Conservation (phyloP, 2,113 vertebrate species). For the Hymenochirus boettgeri region DNA sequence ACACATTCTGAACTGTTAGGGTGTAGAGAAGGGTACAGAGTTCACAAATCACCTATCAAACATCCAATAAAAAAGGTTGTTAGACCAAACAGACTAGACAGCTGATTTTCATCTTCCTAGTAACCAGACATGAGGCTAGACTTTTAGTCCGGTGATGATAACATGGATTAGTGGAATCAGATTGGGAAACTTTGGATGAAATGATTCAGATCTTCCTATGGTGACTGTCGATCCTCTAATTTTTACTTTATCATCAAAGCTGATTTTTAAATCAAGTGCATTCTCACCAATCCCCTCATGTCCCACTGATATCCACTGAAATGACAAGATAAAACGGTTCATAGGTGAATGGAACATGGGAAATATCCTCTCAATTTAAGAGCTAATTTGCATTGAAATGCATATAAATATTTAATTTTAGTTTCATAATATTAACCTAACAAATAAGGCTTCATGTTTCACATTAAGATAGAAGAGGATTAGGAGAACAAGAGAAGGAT, state of each 20-base stretch:
- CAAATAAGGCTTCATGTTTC: too few species aligned
- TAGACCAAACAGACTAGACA: constrained; percentile 47
- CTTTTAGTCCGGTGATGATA: constrained; percentile 42
- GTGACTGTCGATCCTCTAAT: constrained; percentile 34
- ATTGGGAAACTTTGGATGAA: constrained; percentile 32
- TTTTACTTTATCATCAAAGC: constrained; percentile 31
- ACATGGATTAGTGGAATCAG: constrained; percentile 48
- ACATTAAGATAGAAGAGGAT: too few species aligned
- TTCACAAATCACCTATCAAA: constrained; percentile 47
- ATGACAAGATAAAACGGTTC: too few species aligned
- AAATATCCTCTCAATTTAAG: too few species aligned
- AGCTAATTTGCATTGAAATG: too few species aligned
- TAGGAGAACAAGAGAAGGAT: too few species aligned
- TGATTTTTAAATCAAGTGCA: constrained; percentile 39
- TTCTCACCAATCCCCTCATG: constrained; percentile 20
- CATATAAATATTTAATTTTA: too few species aligned
- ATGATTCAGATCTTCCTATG: constrained; percentile 42
- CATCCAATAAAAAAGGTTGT: constrained; percentile 50
- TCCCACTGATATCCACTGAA: too few species aligned
- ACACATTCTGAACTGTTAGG: constrained; percentile 46
- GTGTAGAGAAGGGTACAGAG: constrained; percentile 49
- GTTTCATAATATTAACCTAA: too few species aligned
- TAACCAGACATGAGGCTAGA: constrained; percentile 44
- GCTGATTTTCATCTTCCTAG: constrained; percentile 50
- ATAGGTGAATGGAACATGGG: too few species aligned